Evolutionary conservation across 92 coral and sea anemone genomes (phyloP), one percentile per base, ranked within the genome.

Genomic region (Montipora capitata): DNA sequence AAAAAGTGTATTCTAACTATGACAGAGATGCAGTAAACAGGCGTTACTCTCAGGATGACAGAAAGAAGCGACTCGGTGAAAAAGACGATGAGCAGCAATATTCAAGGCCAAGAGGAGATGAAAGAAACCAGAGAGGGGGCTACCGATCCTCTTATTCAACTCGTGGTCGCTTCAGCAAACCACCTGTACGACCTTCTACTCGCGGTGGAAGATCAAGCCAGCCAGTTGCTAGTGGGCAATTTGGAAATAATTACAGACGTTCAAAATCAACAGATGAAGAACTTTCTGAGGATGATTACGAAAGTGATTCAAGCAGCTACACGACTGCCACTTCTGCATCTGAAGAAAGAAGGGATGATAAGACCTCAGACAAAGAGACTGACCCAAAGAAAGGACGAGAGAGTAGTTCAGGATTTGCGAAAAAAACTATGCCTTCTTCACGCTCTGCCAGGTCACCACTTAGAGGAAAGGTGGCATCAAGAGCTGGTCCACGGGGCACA

Each of bases 251-350:
- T 68, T 82, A 85, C 75, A 77, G 92, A 61, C 93, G 82, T 27
- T 79, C 79, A 62, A 91, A 86, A 76, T 91, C 94, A 14, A 88
- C 93, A 70, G 96, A 92, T 65, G 98, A 92, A 27, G 91, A 88
- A 42, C 85, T 79, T 16, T 87, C 94, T 7, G 98, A 95, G 17
- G 98, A 96, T 74, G 96, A 94, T 66, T 96, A 92, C 69, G 96
- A 81, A 27, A 76, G 94, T 76, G 98, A 96, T 4, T 83, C 96
- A 3, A 93, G 96, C 78, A 89, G 96, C 62, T 96, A 96, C 67
- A 94, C 96, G 44, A 92, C 98, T 42, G 99, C 98, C 42, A 96
- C 95, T 15, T 98, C 99, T 54, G 99, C 98, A 18, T 92, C 98
- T 10, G 99, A 98, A 68, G 99, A 92, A 76, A 81, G 96, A 54